Base-by-base conservation (phyloP, 1,140 invertebrate genomes). In the Heterodera carotae region DNA sequence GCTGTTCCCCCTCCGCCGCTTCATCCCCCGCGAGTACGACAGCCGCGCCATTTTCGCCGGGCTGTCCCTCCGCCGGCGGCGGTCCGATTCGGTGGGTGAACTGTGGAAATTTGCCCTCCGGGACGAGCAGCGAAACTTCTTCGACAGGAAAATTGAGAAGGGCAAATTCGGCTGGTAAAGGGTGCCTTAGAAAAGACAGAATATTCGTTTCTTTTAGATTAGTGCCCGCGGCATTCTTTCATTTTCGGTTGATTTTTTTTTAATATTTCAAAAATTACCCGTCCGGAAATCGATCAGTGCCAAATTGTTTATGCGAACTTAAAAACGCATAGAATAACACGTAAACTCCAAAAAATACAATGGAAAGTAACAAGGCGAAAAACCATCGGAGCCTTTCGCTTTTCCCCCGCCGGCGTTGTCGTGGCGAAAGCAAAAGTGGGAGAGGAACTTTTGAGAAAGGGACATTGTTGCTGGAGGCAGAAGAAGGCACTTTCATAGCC, bases 31-130 rank as follows among this genome's bases (percentile, higher is more conserved):
- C 69, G 22, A 82, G 84, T n/a, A 69, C 22, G 27, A 82, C 74
- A 27, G 48, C 53, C 27, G n/a, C 31, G 31, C 83, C 75, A 43
- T 78, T 34, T 70, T 85, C 83, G 56, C 80, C 81, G 36, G 29
- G 43, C 60, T 71, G 5, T 59, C 76, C 29, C 74, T 29, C 25
- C 33, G 73, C 5, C 31, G 31, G 22, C 33, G 73, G 7, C 22
- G 18, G n/a, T n/a, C n/a, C 27, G 33, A 56, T 74, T 29, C 25
- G 33, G 66, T 71, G 69, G 36, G 33, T 76, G 69, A 31, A 31
- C 12, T 2, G 31, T 5, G 2, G 62, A 10, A n/a, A 39, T n/a
- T 22, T 27, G 59, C n/a, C 22, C 10, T 59, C 39, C 25, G 29
- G 53, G 69, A 43, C 8, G 1, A 43, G 68, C 33, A 76, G 27